Percentiles rank a stretch among this genome's conserved stretches.
These are phyloP conservation scores for Zhuqinia jingwanae DNA, from an alignment of 2,888 invertebrate genomes.

Conservation along the genomic window DNA sequence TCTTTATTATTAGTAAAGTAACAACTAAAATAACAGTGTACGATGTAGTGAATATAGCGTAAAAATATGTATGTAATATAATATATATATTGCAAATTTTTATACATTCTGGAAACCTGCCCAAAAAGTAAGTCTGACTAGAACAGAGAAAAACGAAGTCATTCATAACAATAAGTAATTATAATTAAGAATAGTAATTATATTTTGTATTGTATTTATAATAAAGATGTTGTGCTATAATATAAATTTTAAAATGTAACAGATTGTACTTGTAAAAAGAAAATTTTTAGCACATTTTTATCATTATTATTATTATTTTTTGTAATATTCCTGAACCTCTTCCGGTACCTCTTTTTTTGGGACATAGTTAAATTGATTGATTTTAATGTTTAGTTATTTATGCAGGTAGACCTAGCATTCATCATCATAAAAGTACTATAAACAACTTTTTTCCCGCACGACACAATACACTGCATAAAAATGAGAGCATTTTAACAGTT, in stretches of 20 bases:
- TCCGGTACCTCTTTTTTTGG: neutral
- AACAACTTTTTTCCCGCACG: neutral
- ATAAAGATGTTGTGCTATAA: conserved; percentile 35
- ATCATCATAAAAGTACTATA: neutral
- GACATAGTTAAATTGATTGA: neutral
- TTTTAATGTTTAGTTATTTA: neutral
- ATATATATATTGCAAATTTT: conserved; percentile 33
- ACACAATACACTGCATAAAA: conserved; percentile 15
- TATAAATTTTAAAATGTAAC: neutral
- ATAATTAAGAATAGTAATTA: too few species aligned
- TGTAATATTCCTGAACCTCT: neutral
- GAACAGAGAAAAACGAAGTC: conserved; percentile 34
- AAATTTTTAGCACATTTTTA: neutral
- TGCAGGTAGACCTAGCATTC: neutral
- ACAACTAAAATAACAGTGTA: conserved; percentile 29
- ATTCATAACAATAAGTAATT: conserved; percentile 3
- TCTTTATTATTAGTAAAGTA: neutral
- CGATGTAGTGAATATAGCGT: neutral
- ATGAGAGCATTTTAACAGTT: conserved; percentile 53
- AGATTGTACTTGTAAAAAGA: neutral
- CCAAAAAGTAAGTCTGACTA: conserved; percentile 66
- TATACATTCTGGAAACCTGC: conserved; percentile 64
- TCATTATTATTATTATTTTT: too few species aligned
- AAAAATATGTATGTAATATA: conserved; percentile 1
- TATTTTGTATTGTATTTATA: neutral